phyloP scores from a whole-genome alignment of 2,797 vertebrate genomes.

The Lepilemur septentrionalis region DNA sequence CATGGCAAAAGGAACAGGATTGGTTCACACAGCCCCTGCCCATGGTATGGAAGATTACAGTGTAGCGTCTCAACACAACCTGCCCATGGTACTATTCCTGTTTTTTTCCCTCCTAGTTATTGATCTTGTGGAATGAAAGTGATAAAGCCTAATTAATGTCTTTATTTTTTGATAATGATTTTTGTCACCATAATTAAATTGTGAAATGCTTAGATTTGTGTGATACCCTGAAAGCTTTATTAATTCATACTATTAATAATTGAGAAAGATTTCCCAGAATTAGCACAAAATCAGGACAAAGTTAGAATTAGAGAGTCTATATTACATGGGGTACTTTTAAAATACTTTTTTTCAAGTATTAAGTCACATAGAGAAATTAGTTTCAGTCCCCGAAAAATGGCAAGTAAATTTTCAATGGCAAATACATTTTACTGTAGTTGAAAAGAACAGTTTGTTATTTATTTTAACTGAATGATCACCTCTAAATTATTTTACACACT shows the following conservation, averaged over 20 bases:
- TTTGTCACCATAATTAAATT: neutral
- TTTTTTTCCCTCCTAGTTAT: slow-evolving; percentile 9
- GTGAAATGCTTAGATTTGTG: neutral
- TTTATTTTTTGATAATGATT: neutral
- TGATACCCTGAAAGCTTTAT: neutral
- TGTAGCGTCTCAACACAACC: slow-evolving; percentile 92
- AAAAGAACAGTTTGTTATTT: neutral
- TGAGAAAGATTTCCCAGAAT: neutral
- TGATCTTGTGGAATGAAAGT: neutral
- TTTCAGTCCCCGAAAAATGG: neutral
- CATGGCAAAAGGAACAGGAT: slow-evolving; percentile 95
- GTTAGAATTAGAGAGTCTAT: neutral
- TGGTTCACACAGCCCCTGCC: slow-evolving; percentile 97
- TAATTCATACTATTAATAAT: neutral
- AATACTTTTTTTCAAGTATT: neutral
- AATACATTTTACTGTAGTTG: neutral
- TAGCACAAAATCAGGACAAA: neutral
- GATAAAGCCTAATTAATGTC: neutral
- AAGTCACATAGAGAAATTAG: neutral
- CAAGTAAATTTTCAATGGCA: neutral
- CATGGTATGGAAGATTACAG: slow-evolving; percentile 98
- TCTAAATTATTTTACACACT: neutral
- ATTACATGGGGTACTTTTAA: neutral
- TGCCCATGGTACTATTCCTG: slow-evolving; percentile 89
- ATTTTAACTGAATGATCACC: neutral